Evolutionary conservation across 2,797 vertebrate genomes (phyloP), one percentile per base, ranked within the genome.

Genomic region (Protosalanx chinensis): DNA sequence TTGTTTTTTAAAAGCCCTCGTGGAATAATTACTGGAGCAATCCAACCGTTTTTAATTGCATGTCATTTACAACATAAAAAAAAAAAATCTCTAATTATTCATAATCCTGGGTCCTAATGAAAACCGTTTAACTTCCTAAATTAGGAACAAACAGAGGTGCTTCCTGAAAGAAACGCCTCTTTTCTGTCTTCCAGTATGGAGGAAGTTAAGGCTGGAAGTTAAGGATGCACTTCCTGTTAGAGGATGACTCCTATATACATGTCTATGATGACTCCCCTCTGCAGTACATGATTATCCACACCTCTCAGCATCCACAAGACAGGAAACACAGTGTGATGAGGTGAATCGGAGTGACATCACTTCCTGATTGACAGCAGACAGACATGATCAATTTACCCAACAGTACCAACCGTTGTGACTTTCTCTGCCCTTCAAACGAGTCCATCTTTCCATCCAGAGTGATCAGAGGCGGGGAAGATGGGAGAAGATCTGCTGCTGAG

Each of bases 81-180:
- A 8, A 46, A 65, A 35, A 64, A 51, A n/a, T 18, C 1, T 63
- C 41, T 64, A 32, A 71, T 62, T 63, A 71, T 60, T 75, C 37
- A 65, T 29, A 13, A 16, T 12, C 37, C 41, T 27, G 64, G 58
- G 20, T 27, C 46, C 37, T 46, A 41, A 56, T 56, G 2, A 10
- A 56, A n/a, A 56, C 6, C 5, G n/a, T 16, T 56, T 56, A 16
- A 6, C 51, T n/a, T 56, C 51, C 4, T 56, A 56, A n/a, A 5
- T n/a, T 56, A n/a, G 51, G 4, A 16, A 56, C 18, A 16, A 56
- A n/a, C 15, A 49, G 8, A 49, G 46, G 46, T 6, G 46, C 8
- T 49, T 15, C 15, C 8, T 49, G 46, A 49, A 12, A 49, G 8
- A 10, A 49, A 6, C 33, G 1, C 6, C 46, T 6, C 8, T 10